Conservation (phyloP, 2,113 vertebrate genomes). For the Rhabdomys dilectus region DNA sequence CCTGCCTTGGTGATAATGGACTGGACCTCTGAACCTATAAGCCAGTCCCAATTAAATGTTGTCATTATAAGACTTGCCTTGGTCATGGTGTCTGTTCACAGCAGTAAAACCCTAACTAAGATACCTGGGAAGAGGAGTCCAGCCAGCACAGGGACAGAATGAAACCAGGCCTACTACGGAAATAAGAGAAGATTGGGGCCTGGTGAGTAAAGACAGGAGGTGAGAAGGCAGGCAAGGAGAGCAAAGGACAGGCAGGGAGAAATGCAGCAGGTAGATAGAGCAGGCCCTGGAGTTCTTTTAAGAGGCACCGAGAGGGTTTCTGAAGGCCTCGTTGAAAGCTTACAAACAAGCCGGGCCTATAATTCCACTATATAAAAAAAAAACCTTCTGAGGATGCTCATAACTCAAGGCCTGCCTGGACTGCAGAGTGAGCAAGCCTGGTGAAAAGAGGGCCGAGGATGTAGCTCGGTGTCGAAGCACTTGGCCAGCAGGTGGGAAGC, state of each 20-base stretch:
- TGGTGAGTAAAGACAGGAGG: not conserved
- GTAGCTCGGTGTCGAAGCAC: not conserved
- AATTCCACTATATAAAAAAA: not conserved
- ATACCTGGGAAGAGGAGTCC: not conserved
- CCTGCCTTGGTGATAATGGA: no score
- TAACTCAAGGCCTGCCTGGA: not conserved
- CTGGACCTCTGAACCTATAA: no score
- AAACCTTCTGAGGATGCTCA: not conserved
- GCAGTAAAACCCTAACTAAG: no score
- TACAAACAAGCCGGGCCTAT: not conserved
- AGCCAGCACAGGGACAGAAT: not conserved
- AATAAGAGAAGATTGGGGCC: not conserved
- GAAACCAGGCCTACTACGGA: not conserved
- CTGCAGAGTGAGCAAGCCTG: not conserved
- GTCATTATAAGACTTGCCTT: no score
- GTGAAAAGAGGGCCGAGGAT: not conserved
- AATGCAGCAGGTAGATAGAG: accelerated
- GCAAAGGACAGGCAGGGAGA: not conserved
- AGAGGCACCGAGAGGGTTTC: accelerated
- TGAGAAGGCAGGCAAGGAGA: not conserved
- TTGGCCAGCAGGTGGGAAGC: not conserved
- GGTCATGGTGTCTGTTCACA: no score
- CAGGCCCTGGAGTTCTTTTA: not conserved
- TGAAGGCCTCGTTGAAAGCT: not conserved
- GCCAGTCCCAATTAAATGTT: no score